phyloP scores from a whole-genome alignment of 2,113 vertebrate genomes.

The Lucifuga dentata region DNA sequence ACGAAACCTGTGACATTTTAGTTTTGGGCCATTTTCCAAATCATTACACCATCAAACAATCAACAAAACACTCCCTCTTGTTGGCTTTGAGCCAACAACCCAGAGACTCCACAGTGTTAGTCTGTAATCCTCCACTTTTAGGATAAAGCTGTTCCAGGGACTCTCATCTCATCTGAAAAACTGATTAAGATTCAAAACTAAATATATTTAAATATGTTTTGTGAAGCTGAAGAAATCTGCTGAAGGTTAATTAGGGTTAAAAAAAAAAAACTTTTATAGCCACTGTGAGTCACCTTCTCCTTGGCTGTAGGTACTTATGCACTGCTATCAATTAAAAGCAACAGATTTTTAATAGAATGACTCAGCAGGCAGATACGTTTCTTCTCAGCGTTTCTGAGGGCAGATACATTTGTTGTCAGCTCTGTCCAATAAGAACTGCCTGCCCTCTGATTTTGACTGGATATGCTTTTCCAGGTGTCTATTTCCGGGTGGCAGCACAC shows the following conservation, averaged over 20 bases:
- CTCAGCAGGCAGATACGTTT: conserved; percentile 9
- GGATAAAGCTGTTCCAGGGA: background rate
- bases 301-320: no score
- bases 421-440: conserved; percentile 42
- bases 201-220: background rate
- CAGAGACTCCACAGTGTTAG: background rate
- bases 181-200: no score
- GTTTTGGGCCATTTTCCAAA: conserved; percentile 3
- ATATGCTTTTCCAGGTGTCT: background rate
- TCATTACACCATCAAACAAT: background rate
- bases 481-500: conserved; percentile 19
- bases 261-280: background rate
- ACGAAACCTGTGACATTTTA: conserved; percentile 12
- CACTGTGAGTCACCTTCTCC: background rate
- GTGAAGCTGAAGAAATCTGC: background rate
- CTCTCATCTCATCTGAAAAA: no score
- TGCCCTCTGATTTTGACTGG: conserved; percentile 6
- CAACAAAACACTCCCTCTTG: background rate
- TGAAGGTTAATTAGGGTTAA: background rate
- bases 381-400: background rate
- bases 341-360: conserved; percentile 13
- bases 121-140: background rate
- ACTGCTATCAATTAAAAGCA: background rate
- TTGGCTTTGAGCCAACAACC: background rate
- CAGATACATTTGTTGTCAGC: no score